Evolutionary conservation across 2,888 invertebrate genomes (phyloP).

Genomic region (Drosophila rellima): DNA sequence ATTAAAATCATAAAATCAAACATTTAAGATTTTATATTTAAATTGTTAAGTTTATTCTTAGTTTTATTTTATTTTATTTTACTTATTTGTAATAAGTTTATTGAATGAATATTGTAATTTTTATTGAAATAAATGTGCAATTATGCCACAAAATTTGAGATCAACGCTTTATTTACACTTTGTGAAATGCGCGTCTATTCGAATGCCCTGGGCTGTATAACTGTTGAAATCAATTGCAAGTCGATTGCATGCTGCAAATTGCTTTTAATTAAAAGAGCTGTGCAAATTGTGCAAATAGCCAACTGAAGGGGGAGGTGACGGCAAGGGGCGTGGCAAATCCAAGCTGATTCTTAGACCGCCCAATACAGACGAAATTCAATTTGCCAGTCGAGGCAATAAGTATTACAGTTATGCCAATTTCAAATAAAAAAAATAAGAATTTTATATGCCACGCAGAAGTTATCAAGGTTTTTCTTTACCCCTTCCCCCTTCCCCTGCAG

Average conservation of each 20-base stretch:
- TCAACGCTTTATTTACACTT: slow-evolving; percentile 8
- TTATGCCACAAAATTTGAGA: not conserved
- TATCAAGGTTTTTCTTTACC: slow-evolving; percentile 34
- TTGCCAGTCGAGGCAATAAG: slow-evolving; percentile 38
- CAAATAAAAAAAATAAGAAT: not conserved
- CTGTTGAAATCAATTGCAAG: slow-evolving; percentile 67
- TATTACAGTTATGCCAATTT: slow-evolving; percentile 27
- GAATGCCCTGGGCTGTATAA: slow-evolving; percentile 31
- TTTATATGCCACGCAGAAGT: not conserved
- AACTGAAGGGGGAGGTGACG: too few relatives aligned
- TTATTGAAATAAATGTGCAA: too few relatives aligned
- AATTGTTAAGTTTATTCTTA: too few relatives aligned
- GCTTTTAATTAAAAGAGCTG: slow-evolving; percentile 79
- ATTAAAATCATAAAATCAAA: too few relatives aligned
- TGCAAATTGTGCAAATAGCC: slow-evolving; percentile 54
- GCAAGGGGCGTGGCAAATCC: slow-evolving; percentile 8
- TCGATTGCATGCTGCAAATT: slow-evolving; percentile 73
- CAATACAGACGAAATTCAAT: slow-evolving; percentile 44
- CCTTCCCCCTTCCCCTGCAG: too few relatives aligned
- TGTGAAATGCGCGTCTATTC: slow-evolving; percentile 5
- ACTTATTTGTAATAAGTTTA: too few relatives aligned
- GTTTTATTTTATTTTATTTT: too few relatives aligned
- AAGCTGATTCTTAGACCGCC: slow-evolving; percentile 15
- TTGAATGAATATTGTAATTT: too few relatives aligned
- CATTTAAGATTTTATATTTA: too few relatives aligned